phyloP scores from a whole-genome alignment of 92 coral and sea anemone species.

The Epizoanthus fatuus region DNA sequence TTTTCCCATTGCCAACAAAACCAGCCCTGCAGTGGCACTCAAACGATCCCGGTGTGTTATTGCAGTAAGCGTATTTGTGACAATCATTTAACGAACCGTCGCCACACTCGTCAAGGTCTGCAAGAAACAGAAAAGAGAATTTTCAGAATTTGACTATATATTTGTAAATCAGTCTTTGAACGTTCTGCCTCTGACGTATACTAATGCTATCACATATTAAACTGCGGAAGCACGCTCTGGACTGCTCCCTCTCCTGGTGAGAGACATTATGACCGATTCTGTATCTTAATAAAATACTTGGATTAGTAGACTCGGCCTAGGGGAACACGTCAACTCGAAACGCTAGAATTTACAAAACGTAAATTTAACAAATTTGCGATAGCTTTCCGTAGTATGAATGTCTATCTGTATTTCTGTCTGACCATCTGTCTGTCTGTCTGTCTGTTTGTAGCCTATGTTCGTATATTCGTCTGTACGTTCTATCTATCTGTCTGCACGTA shows the following conservation, averaged over 20 bases:
- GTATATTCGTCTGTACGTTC: too few relatives aligned
- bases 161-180: background rate
- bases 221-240: too few relatives aligned
- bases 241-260: too few relatives aligned
- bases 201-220: too few relatives aligned
- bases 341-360: too few relatives aligned
- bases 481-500: background rate
- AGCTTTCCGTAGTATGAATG: too few relatives aligned
- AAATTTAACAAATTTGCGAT: too few relatives aligned
- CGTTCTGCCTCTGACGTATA: background rate
- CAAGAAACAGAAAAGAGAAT: background rate
- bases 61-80: conserved; percentile 8
- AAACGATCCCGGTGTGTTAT: conserved; percentile 14
- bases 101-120: conserved; percentile 20
- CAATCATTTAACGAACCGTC: conserved; percentile 1
- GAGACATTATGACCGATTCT: too few relatives aligned
- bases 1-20: conserved; percentile 17
- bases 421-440: background rate
- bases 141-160: background rate
- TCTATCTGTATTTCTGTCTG: too few relatives aligned
- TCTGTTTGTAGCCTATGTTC: background rate
- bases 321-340: too few relatives aligned
- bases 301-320: too few relatives aligned
- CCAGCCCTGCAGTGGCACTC: conserved; percentile 8
- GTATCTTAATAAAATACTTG: too few relatives aligned